Evolutionary conservation across 30 jellyfish, hydroid and myxozoan species (phyloP), one percentile per base, ranked within the genome.

Genomic region (Mastigias papua): DNA sequence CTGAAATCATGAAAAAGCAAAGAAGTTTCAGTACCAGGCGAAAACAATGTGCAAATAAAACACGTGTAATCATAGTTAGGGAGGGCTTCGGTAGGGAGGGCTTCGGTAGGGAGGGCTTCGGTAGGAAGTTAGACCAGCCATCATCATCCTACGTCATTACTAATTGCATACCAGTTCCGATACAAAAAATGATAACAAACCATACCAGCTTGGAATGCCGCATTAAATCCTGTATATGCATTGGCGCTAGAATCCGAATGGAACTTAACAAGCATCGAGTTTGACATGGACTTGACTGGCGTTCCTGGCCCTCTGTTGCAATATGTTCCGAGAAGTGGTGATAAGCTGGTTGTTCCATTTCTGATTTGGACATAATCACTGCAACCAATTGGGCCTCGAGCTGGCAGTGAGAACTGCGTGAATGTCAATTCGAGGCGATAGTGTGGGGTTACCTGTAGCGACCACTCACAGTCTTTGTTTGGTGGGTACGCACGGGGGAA

Each of bases 401-500:
- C 88, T 1, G 98, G 98, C 35, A 93, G 48, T 29, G 86, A 73
- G 65, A 93, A 74, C 74, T 77, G 78, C 66, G 89, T 21, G n/a
- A 77, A 80, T 8, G 79, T 31, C 64, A 93, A 54, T 30, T 76
- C 42, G n/a, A 93, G 69, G 34, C 88, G 89, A 87, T 83, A 71
- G 49, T 93, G 96, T 46, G 93, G 70, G 16, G 81, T 82, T 0
- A 68, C 85, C 30, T 81, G 93, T 20, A 93, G 27, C 20, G 37
- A 51, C 97, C 97, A 93, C 29, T 66, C 85, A 61, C 98, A 93
- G 27, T 93, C 90, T 60, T 73, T 79, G 73, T 78, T 82, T 13
- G 84, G 70, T 7, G 98, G 96, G 86, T 93, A 93, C 20, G 96
- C 77, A 25, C 48, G 26, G n/a, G 98, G 98, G 75, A 60, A 93